Base-by-base conservation (phyloP, 1,140 invertebrate species). In the Drosophila prosaltans region DNA sequence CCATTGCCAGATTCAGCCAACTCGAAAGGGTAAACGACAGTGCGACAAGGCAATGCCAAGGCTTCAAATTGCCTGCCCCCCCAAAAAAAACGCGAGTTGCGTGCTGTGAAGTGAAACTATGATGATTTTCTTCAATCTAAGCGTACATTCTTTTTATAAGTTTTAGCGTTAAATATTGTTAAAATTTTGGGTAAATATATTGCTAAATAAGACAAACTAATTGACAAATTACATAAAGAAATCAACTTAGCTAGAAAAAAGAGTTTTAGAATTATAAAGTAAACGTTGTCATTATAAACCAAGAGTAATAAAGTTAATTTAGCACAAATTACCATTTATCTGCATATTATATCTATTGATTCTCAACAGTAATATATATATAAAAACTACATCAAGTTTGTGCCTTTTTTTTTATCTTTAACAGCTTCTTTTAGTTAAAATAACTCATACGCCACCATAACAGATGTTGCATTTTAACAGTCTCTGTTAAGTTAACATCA, bases 391-490 rank as follows among this genome's bases (percentile, higher is more conserved):
- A 16, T 16, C 16, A 16, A 16, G 16, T 16, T 16, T 16, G 16
- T 16, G 16, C 16, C 16, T 16, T 16, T 16, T 16, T 16, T 16
- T 16, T 16, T 16, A 16, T 30, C 28, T 16, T 30, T 5, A 59
- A 11, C 11, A 8, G 10, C 48, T 10, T 3, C 32, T 63, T 8
- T 21, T 57, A 66, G 41, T n/a, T 60, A 72, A 80, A 68, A 60
- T 88, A 76, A 72, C 83, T 86, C 80, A 82, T 68, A 68, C 39
- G 76, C 41, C 69, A 24, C 55, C 5, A 77, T 67, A 69, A 74
- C 83, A 88, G 79, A 82, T 86, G 82, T 76, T 79, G 8, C 1
- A 9, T 48, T 43, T 54, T 43, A 51, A 51, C 45, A 51, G 45
- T 45, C 77, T 84, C 76, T 67, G 70, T 28, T 26, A 55, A 48